A percentile compares a stretch with the other conserved stretches of the same genome.
phyloP scores from a whole-genome alignment of 2,888 invertebrate species.

The Microctonus hyperodae region DNA sequence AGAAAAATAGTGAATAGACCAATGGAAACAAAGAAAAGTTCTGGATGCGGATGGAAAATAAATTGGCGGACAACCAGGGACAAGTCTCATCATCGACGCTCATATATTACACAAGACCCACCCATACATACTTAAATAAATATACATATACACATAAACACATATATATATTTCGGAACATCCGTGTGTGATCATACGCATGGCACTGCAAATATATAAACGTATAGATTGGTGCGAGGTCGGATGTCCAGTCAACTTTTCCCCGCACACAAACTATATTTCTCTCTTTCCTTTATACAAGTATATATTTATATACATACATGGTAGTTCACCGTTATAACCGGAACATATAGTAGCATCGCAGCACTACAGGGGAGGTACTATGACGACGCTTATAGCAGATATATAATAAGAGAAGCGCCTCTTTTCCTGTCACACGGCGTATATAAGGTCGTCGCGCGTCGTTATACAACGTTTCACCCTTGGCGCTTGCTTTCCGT shows the following conservation, averaged over 20 bases:
- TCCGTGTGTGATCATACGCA: neutral
- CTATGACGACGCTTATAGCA: too few relatives aligned
- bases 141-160: neutral
- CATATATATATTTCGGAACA: neutral
- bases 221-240: conserved; percentile 1
- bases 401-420: neutral
- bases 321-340: neutral
- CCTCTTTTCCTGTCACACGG: neutral
- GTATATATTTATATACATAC: neutral
- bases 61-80: neutral
- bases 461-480: neutral
- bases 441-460: neutral
- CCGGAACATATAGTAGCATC: neutral
- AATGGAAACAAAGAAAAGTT: conserved; percentile 1
- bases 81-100: conserved; percentile 6
- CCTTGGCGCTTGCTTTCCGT: conserved; percentile 17
- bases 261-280: conserved; percentile 3
- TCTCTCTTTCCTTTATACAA: conserved; percentile 1
- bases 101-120: too few relatives aligned
- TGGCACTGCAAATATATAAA: neutral
- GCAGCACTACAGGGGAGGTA: neutral
- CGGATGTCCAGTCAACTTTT: conserved; percentile 29
- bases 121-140: neutral
- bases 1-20: neutral
- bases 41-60: neutral